A percentile compares a stretch with the other conserved stretches of the same genome.
phyloP scores from a whole-genome alignment of 1,140 invertebrate genomes.

The Orchesella cincta region DNA sequence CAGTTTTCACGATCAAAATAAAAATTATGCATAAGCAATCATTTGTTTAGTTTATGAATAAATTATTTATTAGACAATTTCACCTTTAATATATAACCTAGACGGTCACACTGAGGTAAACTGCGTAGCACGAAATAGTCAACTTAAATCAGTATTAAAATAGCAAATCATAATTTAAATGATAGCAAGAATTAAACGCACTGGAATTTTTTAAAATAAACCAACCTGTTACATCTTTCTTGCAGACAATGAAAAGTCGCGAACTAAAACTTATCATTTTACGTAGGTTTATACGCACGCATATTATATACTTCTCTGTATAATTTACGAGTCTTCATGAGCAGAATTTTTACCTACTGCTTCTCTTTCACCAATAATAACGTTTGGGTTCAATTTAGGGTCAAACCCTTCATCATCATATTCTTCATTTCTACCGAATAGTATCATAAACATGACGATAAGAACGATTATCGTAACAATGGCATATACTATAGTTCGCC shows the following conservation, averaged over 20 bases:
- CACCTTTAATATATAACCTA: not conserved
- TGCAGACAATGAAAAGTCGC: too few species aligned
- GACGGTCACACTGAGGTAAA: not conserved
- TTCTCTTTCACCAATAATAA: constrained; percentile 41
- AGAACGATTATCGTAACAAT: constrained; percentile 42
- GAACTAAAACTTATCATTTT: too few species aligned
- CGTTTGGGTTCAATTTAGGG: constrained; percentile 46
- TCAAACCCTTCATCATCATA: constrained; percentile 44
- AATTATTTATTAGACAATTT: not conserved
- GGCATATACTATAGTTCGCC: constrained; percentile 41
- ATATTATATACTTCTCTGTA: not conserved
- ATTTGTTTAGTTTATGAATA: not conserved
- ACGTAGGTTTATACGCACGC: not conserved
- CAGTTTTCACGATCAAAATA: too few species aligned
- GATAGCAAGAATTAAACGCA: too few species aligned
- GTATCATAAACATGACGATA: constrained; percentile 44
- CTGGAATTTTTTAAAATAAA: too few species aligned
- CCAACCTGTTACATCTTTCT: too few species aligned
- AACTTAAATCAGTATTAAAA: not conserved
- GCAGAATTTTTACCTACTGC: not conserved
- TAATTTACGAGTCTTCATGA: constrained; percentile 14
- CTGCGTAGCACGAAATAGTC: not conserved
- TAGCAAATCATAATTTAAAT: not conserved
- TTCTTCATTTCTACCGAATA: constrained; percentile 41
- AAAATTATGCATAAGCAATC: too few species aligned